Percentiles rank a stretch among this genome's conserved stretches.
Conservation (phyloP, 1,140 invertebrate species). For the Hycleus phaleratus region DNA sequence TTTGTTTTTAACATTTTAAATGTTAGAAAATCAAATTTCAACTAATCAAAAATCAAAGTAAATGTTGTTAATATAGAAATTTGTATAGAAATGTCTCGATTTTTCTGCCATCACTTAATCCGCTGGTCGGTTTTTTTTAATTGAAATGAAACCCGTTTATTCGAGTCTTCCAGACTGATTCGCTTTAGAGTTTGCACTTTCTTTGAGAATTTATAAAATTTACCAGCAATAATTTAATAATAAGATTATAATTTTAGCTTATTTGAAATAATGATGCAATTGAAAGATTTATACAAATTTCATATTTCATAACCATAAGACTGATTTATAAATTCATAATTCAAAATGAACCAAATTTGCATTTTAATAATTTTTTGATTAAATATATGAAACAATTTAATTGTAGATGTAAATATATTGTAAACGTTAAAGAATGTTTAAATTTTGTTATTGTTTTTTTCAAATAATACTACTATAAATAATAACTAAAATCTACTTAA, state of each 20-base stretch:
- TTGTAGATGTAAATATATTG: slow-evolving; percentile 5
- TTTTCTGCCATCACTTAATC: slow-evolving; percentile 5
- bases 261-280: background rate
- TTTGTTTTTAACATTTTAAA: slow-evolving; percentile 8
- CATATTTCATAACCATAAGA: slow-evolving; percentile 10
- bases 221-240: too few species aligned
- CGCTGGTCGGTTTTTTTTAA: slow-evolving; percentile 11
- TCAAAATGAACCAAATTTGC: slow-evolving; percentile 12
- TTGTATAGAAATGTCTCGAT: slow-evolving; percentile 8
- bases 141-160: background rate
- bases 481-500: too few species aligned
- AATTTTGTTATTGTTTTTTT: background rate
- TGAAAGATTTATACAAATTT: slow-evolving; percentile 6
- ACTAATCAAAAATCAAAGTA: slow-evolving; percentile 7
- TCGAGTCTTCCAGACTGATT: slow-evolving; percentile 12
- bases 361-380: slow-evolving; percentile 12
- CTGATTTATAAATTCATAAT: slow-evolving; percentile 10
- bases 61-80: slow-evolving; percentile 5
- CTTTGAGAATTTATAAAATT: too few species aligned
- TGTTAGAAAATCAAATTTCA: slow-evolving; percentile 6
- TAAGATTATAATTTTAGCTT: too few species aligned
- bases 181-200: background rate
- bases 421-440: slow-evolving; percentile 2
- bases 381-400: slow-evolving; percentile 5
- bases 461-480: too few species aligned